Conservation (phyloP, 1,140 invertebrate species). For the Drosophila virilis region DNA sequence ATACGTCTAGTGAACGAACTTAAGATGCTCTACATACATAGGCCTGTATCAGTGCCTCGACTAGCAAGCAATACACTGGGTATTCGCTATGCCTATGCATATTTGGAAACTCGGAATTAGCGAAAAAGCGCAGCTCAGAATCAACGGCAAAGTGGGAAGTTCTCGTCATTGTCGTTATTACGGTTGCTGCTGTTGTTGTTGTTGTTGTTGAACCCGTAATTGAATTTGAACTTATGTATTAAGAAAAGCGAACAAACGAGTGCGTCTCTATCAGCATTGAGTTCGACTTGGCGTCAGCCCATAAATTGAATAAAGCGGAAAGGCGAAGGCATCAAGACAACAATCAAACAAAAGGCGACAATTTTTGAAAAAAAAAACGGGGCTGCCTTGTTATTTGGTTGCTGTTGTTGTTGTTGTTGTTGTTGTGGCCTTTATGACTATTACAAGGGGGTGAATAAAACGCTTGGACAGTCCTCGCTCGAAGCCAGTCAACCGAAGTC, state of each 20-base stretch:
- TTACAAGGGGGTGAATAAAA: constrained; percentile 34
- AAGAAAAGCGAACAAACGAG: constrained; percentile 56
- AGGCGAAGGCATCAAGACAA: constrained; percentile 20
- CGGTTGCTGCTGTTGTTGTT: neutral
- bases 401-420: neutral
- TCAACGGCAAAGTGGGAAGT: constrained; percentile 60
- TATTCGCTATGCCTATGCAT: constrained; percentile 2
- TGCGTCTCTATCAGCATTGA: constrained; percentile 7
- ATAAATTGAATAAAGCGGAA: constrained; percentile 53
- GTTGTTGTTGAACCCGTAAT: constrained; percentile 36
- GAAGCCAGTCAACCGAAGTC: constrained; percentile 38
- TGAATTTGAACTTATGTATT: constrained; percentile 60
- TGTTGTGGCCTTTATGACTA: neutral
- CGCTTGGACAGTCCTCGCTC: constrained; percentile 25
- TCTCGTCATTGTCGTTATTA: constrained; percentile 18
- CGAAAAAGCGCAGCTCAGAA: constrained; percentile 38
- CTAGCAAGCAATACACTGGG: neutral
- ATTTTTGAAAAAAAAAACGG: constrained; percentile 41
- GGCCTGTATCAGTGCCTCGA: neutral
- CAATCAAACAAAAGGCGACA: constrained; percentile 35
- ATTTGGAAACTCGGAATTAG: constrained; percentile 6
- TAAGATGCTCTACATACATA: neutral
- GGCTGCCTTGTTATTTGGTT: constrained; percentile 21
- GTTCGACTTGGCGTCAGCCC: constrained; percentile 21
- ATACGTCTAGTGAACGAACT: neutral